A percentile compares a stretch with the other conserved stretches of the same genome.
Evolutionary conservation across 2,888 invertebrate genomes (phyloP).

Genomic region (Ormyrus labotus): DNA sequence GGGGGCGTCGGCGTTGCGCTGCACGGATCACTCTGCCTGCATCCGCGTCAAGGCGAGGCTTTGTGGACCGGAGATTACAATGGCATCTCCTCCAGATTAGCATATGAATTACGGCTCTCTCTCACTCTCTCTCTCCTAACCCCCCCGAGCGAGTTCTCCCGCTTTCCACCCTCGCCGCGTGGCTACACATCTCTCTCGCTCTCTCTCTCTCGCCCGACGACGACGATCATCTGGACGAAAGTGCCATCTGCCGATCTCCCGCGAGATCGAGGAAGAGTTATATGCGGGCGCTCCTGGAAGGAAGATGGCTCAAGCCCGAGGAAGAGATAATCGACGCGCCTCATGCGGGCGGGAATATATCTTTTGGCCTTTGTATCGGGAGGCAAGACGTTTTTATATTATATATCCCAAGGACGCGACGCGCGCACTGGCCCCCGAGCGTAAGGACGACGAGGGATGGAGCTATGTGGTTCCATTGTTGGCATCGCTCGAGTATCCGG

Average conservation of each 20-base stretch:
- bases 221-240: constrained; percentile 10
- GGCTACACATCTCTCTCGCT: constrained; percentile 60
- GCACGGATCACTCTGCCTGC: constrained; percentile 70
- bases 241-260: constrained; percentile 49
- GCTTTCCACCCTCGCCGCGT: not conserved
- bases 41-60: constrained; percentile 73
- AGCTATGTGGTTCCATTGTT: not conserved
- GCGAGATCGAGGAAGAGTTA: constrained; percentile 52
- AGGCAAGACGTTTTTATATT: not conserved
- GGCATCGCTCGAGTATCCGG: not conserved
- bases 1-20: constrained; percentile 35
- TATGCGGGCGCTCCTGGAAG: constrained; percentile 45
- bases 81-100: constrained; percentile 75
- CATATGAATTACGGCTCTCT: constrained; percentile 73
- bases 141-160: not conserved
- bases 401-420: not conserved
- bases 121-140: not conserved
- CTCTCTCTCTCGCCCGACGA: not conserved
- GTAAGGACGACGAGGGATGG: not conserved
- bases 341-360: constrained; percentile 17
- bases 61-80: constrained; percentile 76
- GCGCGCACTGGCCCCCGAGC: not conserved
- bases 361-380: constrained; percentile 12
- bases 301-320: constrained; percentile 19
- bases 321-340: constrained; percentile 13